A percentile compares a stretch with the other conserved stretches of the same genome.
Conservation (phyloP, 2,113 vertebrate genomes). For the Melanostigma gelatinosum region DNA sequence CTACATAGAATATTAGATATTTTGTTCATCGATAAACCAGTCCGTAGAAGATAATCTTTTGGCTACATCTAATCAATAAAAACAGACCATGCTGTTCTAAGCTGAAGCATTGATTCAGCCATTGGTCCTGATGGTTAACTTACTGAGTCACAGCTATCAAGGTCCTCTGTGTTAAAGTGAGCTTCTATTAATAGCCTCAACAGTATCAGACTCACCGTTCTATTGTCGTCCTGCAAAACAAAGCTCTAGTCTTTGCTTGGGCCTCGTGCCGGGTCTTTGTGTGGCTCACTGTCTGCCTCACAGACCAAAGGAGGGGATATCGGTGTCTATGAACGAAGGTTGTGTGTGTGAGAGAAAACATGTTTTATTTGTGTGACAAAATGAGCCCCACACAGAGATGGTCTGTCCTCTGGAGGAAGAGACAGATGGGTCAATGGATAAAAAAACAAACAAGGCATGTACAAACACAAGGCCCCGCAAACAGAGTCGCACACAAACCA, state of each 20-base stretch:
- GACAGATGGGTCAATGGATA: conserved; percentile 20
- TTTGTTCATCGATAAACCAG: neutral
- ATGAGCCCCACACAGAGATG: conserved; percentile 11
- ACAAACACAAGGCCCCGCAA: neutral
- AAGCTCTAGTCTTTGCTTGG: conserved; percentile 56
- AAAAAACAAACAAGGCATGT: neutral
- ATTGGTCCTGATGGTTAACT: conserved; percentile 13
- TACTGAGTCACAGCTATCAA: conserved; percentile 38
- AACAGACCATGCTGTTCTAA: neutral
- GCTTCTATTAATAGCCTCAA: conserved; percentile 63
- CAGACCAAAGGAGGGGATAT: conserved; percentile 32
- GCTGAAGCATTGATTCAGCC: neutral
- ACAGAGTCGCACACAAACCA: neutral
- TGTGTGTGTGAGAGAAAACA: conserved; percentile 2
- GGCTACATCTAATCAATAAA: neutral
- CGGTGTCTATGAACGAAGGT: neutral
- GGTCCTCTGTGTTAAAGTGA: conserved; percentile 34
- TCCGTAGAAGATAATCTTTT: neutral
- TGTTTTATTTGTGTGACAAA: conserved; percentile 12
- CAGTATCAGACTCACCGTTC: conserved; percentile 46
- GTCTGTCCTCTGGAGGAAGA: conserved; percentile 32
- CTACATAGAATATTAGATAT: neutral
- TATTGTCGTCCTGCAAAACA: conserved; percentile 52
- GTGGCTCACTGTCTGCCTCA: conserved; percentile 18
- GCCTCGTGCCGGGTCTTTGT: conserved; percentile 50